Conservation (phyloP, 2,888 invertebrate species). For the Ornithoptera priamus region DNA sequence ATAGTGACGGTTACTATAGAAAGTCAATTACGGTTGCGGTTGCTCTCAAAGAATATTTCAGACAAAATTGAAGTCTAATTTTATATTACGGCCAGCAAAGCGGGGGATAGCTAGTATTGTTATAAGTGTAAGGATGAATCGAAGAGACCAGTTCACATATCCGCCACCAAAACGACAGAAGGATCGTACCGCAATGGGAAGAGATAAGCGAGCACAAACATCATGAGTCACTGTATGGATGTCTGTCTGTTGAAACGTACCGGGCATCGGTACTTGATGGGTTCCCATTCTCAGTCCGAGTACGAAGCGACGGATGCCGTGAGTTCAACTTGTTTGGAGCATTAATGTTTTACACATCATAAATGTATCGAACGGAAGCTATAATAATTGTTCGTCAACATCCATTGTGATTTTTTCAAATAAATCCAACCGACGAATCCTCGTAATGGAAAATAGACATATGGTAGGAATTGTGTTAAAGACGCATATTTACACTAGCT, state of each 20-base stretch:
- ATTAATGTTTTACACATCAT: neutral
- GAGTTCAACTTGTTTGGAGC: neutral
- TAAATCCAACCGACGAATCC: neutral
- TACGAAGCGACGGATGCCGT: neutral
- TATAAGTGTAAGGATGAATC: conserved; percentile 4
- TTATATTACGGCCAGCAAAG: too few species aligned
- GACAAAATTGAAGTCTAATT: too few species aligned
- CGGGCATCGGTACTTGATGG: conserved; percentile 17
- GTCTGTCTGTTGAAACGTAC: conserved; percentile 28
- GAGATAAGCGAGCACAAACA: conserved; percentile 64
- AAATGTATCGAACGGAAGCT: neutral
- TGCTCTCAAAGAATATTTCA: too few species aligned
- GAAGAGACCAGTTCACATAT: neutral
- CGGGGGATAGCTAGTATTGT: too few species aligned
- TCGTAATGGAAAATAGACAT: neutral
- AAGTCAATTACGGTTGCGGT: too few species aligned
- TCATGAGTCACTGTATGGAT: conserved; percentile 55
- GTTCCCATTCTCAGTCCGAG: conserved; percentile 20
- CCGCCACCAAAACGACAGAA: conserved; percentile 44
- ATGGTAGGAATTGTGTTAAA: neutral
- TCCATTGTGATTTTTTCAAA: neutral
- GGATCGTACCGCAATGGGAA: conserved; percentile 48
- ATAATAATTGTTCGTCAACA: neutral
- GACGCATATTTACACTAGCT: too few species aligned
- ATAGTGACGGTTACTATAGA: too few species aligned